These are phyloP conservation scores for Campoplex nolae DNA, from an alignment of 2,888 invertebrate species.

Conservation along the genomic window DNA sequence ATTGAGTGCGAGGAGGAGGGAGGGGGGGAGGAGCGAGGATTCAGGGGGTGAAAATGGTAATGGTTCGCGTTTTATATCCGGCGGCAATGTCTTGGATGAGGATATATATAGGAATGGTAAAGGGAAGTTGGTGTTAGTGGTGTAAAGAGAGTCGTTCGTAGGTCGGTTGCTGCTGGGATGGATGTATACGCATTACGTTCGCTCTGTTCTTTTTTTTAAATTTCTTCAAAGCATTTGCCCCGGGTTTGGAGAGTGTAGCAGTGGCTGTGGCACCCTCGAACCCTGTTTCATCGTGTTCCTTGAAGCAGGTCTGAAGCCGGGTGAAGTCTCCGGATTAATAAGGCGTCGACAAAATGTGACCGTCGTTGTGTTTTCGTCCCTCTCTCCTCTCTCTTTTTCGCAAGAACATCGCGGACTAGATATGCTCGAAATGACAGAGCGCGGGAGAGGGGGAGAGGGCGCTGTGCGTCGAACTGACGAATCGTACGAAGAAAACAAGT, in stretches of 20 bases:
- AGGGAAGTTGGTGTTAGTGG: constrained; percentile 48
- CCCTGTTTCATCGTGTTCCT: constrained; percentile 45
- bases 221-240: constrained; percentile 82
- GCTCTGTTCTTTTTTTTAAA: constrained; percentile 82
- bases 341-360: constrained; percentile 83
- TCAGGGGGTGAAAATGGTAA: constrained; percentile 79
- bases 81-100: constrained; percentile 65
- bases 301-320: constrained; percentile 39
- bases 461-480: background rate
- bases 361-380: constrained; percentile 73
- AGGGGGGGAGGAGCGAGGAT: constrained; percentile 1
- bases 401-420: constrained; percentile 76
- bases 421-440: background rate
- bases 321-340: constrained; percentile 82
- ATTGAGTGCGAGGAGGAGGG: background rate
- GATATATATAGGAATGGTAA: background rate
- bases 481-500: background rate
- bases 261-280: constrained; percentile 48
- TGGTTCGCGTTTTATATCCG: constrained; percentile 72
- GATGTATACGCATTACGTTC: constrained; percentile 84
- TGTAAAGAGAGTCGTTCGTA: constrained; percentile 54
- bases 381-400: constrained; percentile 67
- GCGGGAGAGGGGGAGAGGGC: background rate
- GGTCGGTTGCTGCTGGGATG: constrained; percentile 74
- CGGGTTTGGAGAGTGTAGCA: constrained; percentile 13